Base-by-base conservation (phyloP, 2,113 vertebrate genomes). In the Pelobates fuscus region DNA sequence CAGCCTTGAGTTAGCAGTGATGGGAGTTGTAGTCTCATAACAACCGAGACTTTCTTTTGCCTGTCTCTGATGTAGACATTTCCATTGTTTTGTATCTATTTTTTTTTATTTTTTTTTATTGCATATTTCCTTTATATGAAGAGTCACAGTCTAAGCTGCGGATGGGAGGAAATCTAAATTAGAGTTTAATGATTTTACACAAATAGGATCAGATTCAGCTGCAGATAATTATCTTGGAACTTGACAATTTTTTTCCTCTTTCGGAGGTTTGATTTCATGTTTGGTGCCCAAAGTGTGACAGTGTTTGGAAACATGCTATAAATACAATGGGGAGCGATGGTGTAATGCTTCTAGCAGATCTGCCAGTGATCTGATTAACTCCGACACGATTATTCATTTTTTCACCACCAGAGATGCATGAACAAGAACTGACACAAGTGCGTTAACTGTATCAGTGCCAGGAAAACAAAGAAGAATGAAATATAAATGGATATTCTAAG, bases 61-160 rank as follows among this genome's bases (percentile, higher is more conserved):
- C n/a, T n/a, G n/a, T n/a, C n/a, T n/a, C n/a, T n/a, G n/a, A n/a
- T n/a, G n/a, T n/a, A n/a, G n/a, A n/a, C n/a, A n/a, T n/a, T n/a
- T n/a, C n/a, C n/a, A n/a, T n/a, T n/a, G n/a, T n/a, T n/a, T n/a
- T n/a, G n/a, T n/a, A n/a, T n/a, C n/a, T n/a, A n/a, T n/a, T n/a
- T 37, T 37, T 37, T 37, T n/a, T 15, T 20, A 44, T 21, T 6
- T 71, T 46, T 71, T 71, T 12, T 44, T 60, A 71, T 71, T 71
- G 68, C 57, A n/a, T 44, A 54, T 58, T 18, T 23, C 20, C 24
- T 71, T 71, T 27, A 43, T 27, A 43, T 71, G 60, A 70, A 70
- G 32, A 70, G 3, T 17, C 54, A n/a, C 21, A 55, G 52, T 23
- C n/a, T 8, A 17, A 2, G 5, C 57, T 41, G 10, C n/a, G 17